phyloP scores from a whole-genome alignment of 2,888 invertebrate genomes.

The Drosophila conformis region DNA sequence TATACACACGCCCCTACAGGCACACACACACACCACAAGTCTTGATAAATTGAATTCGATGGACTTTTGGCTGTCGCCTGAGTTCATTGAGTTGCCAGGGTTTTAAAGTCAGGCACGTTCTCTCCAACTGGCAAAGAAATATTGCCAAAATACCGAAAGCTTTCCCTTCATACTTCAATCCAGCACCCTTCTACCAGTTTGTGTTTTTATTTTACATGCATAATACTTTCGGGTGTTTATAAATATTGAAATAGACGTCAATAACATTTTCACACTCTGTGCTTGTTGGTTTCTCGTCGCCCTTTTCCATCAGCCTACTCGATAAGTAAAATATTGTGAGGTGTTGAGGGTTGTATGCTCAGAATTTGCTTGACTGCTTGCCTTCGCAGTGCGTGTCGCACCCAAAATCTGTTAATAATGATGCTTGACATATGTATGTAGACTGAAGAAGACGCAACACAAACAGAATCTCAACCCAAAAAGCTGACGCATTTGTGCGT shows the following conservation, averaged over 20 bases:
- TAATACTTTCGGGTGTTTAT: constrained; percentile 56
- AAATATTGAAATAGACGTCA: constrained; percentile 81
- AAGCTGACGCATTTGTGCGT: constrained; percentile 74
- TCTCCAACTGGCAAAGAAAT: constrained; percentile 14
- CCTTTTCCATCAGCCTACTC: constrained; percentile 1
- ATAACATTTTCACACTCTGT: constrained; percentile 72
- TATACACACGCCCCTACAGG: background rate
- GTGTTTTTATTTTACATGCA: constrained; percentile 40
- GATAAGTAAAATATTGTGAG: constrained; percentile 30
- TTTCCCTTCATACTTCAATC: background rate
- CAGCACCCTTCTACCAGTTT: constrained; percentile 1
- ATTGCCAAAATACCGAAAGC: constrained; percentile 9
- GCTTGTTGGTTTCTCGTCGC: constrained; percentile 16
- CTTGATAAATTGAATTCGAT: constrained; percentile 62
- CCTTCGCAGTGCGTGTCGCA: constrained; percentile 61
- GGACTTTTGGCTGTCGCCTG: constrained; percentile 25
- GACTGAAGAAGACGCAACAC: constrained; percentile 33
- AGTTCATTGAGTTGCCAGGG: constrained; percentile 16
- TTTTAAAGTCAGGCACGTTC: constrained; percentile 45
- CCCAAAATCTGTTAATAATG: constrained; percentile 78
- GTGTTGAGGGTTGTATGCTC: constrained; percentile 9
- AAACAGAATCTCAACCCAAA: constrained; percentile 46
- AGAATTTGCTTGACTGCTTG: constrained; percentile 22
- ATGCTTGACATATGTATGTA: constrained; percentile 72
- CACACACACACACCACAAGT: too few species aligned